Base-by-base conservation (phyloP, 2,888 invertebrate species). In the Galerucella calmariensis region DNA sequence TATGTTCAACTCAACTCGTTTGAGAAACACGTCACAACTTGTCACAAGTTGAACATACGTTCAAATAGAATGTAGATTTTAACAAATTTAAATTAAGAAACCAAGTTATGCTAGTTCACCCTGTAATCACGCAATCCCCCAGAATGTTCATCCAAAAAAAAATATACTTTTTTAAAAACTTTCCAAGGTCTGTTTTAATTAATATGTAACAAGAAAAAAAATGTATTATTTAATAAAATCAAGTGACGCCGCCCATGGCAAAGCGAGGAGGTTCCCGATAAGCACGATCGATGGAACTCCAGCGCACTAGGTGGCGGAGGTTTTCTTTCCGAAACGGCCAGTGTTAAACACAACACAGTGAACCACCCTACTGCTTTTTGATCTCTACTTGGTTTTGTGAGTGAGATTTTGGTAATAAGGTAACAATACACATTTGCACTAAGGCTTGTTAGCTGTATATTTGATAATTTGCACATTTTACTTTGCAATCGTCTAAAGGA, bases 211-310 rank as follows among this genome's bases (percentile, higher is more conserved):
- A 9, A 0, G 6, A 6, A 41, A 6, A 41, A 41, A 41, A 8
- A 41, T 35, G 35, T 35, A 35, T 35, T 35, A 41, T 41, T 41
- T 9, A 41, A 41, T 41, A 8, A 41, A 41, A 41, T 8, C 35
- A 35, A 35, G 35, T 5, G 35, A 8, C 67, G 71, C 76, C 78
- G 78, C 78, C 77, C 41, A 73, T 78, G 77, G 63, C 44, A 2
- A 20, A 65, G 16, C 46, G 63, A 65, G 63, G 67, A 69, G 59
- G 46, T 69, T 73, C 70, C 73, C 69, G 70, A 61, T 71, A 65
- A 46, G 24, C 66, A 63, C 81, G 83, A 83, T 84, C 83, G 82
- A 78, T 81, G 77, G 58, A 77, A 83, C 83, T 82, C 72, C 82
- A 81, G 84, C 84, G 84, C 84, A 83, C 78, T 80, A 77, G 75